Evolutionary conservation across 2,113 vertebrate species (phyloP).

Genomic region (Muntiacus muntjak): DNA sequence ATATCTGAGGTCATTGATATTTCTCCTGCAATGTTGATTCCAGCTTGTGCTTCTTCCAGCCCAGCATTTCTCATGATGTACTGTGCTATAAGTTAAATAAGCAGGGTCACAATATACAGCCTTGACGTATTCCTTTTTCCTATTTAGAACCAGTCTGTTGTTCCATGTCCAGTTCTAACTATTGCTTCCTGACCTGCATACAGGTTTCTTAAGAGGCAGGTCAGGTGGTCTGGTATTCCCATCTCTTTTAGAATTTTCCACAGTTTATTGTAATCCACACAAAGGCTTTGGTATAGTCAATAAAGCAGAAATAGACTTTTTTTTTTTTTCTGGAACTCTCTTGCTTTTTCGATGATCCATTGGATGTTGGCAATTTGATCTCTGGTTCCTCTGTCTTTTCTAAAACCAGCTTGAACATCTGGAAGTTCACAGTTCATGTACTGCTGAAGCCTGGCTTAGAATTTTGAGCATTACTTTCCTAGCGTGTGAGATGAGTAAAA

Average conservation of each 20-base stretch:
- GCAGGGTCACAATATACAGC: background rate
- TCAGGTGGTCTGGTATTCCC: background rate
- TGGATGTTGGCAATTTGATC: background rate
- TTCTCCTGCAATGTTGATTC: no score
- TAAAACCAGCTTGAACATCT: background rate
- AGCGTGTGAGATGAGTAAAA: background rate
- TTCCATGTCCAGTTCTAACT: background rate
- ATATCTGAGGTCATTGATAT: no score
- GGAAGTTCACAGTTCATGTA: background rate
- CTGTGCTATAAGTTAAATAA: background rate
- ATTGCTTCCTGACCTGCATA: background rate
- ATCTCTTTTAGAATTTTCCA: background rate
- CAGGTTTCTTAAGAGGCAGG: background rate
- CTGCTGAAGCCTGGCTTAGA: background rate
- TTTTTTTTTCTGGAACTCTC: background rate
- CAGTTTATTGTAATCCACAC: background rate
- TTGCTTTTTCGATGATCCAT: background rate
- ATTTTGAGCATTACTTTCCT: background rate
- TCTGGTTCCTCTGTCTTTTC: background rate
- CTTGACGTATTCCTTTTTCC: background rate
- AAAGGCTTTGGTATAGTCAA: background rate
- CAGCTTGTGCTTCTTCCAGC: no score
- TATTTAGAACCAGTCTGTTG: background rate
- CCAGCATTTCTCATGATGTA: no score
- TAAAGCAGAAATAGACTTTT: background rate